A percentile compares a stretch with the other conserved stretches of the same genome.
Evolutionary conservation across 2,797 vertebrate species (phyloP).

Genomic region (Brachymystax lenok): DNA sequence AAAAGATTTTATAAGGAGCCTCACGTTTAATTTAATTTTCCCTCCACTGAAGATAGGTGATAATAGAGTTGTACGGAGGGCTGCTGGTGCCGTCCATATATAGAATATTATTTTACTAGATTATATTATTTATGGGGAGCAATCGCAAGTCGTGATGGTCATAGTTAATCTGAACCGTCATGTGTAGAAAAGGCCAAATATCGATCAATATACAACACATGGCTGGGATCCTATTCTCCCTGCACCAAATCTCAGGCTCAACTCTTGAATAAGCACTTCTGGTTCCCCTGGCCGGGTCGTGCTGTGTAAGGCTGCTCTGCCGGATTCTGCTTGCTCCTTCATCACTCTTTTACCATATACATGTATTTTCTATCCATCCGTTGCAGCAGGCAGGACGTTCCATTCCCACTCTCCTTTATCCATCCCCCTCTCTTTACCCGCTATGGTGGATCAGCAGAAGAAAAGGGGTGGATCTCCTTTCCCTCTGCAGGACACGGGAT

Average conservation of each 20-base stretch:
- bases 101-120: conserved; percentile 69
- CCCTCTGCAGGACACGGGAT: neutral
- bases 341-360: conserved; percentile 34
- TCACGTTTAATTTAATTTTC: conserved; percentile 62
- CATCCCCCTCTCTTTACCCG: neutral
- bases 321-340: conserved; percentile 37
- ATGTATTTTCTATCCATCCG: neutral
- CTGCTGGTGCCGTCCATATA: conserved; percentile 51
- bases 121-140: conserved; percentile 79
- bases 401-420: neutral
- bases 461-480: neutral
- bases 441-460: neutral
- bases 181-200: conserved; percentile 71
- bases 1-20: conserved; percentile 57
- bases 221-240: conserved; percentile 70
- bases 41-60: conserved; percentile 57
- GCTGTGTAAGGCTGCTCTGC: conserved; percentile 38
- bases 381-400: neutral
- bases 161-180: conserved; percentile 78
- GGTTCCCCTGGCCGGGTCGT: conserved; percentile 33
- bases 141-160: conserved; percentile 69
- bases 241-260: conserved; percentile 62
- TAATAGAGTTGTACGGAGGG: conserved; percentile 56
- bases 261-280: conserved; percentile 72
- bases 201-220: conserved; percentile 71